phyloP scores from a whole-genome alignment of 2,113 vertebrate species.

The Micromys minutus region DNA sequence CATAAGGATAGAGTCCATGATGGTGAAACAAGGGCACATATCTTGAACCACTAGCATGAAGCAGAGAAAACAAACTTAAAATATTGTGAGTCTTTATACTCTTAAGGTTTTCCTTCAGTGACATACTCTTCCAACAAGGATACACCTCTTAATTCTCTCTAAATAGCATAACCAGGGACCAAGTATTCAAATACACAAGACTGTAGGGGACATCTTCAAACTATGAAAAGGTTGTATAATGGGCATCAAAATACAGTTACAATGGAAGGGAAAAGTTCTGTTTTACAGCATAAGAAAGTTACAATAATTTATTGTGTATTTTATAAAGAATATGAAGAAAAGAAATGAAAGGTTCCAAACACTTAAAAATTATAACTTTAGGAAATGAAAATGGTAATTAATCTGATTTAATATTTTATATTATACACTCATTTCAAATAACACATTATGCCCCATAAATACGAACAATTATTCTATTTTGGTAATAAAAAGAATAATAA shows the following conservation, averaged over 20 bases:
- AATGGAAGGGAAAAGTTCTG: neutral
- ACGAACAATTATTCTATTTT: neutral
- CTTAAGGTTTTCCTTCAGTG: neutral
- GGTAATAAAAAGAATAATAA: conserved; percentile 39
- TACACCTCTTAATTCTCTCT: neutral
- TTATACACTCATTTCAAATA: neutral
- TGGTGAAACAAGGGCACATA: neutral
- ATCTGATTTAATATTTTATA: neutral
- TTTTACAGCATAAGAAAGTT: neutral
- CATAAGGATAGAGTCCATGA: neutral
- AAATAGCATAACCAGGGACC: neutral
- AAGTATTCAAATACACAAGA: neutral
- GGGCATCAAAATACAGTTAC: neutral
- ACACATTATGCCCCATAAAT: neutral
- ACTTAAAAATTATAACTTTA: neutral
- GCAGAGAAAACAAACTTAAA: neutral
- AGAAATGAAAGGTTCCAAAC: neutral
- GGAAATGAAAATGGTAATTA: neutral
- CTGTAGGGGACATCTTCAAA: neutral
- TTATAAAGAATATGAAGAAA: neutral
- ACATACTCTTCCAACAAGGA: neutral
- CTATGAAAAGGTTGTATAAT: neutral
- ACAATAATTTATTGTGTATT: neutral
- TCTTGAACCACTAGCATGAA: neutral
- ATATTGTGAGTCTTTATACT: neutral